A percentile compares a stretch with the other conserved stretches of the same genome.
Evolutionary conservation across 1,140 invertebrate genomes (phyloP).

Genomic region (Micrasema minimum): DNA sequence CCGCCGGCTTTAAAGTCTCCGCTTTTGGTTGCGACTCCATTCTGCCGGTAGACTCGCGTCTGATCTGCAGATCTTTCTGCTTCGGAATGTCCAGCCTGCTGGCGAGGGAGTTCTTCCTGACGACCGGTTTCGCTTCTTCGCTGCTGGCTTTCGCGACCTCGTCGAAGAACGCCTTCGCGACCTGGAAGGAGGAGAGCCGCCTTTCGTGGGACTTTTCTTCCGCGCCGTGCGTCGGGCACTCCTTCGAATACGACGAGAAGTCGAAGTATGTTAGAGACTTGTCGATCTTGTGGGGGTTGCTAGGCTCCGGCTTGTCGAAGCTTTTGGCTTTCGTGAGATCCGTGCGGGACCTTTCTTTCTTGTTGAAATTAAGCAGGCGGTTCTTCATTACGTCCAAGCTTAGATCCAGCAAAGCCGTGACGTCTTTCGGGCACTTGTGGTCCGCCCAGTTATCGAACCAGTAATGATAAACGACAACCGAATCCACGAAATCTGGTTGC

Average conservation of each 20-base stretch:
- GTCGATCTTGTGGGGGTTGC: conserved; percentile 15
- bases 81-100: conserved; percentile 45
- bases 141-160: conserved; percentile 40
- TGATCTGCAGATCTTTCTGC: conserved; percentile 39
- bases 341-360: not conserved
- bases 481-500: conserved; percentile 31
- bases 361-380: conserved; percentile 40
- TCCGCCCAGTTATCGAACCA: conserved; percentile 79
- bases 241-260: conserved; percentile 36
- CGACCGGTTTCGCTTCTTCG: conserved; percentile 2
- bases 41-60: conserved; percentile 43
- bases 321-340: conserved; percentile 27
- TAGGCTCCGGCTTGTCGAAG: conserved; percentile 25
- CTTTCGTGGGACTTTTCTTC: conserved; percentile 34
- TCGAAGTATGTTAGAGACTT: conserved; percentile 40
- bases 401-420: conserved; percentile 70
- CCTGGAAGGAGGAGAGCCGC: conserved; percentile 47
- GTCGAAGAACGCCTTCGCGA: conserved; percentile 51
- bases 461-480: conserved; percentile 69
- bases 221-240: not conserved
- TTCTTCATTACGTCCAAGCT: conserved; percentile 69
- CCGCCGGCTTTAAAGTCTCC: not conserved
- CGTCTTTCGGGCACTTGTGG: conserved; percentile 71
- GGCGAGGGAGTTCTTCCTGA: conserved; percentile 48
- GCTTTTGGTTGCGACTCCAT: conserved; percentile 35